Evolutionary conservation across 2,888 invertebrate species (phyloP).

Genomic region (Trichogramma evanescens): DNA sequence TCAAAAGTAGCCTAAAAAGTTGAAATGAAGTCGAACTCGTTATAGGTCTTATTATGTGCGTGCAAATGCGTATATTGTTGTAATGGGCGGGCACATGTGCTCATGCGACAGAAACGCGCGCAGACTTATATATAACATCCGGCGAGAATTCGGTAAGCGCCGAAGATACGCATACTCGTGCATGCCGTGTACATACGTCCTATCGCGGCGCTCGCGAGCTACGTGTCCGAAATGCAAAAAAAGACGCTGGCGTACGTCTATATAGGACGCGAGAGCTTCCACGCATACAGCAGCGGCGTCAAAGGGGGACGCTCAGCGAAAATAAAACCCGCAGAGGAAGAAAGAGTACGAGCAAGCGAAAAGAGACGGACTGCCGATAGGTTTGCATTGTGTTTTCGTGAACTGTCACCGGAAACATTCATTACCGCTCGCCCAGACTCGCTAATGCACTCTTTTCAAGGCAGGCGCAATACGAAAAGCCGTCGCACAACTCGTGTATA

Average conservation of each 20-base stretch:
- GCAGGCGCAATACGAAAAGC: too few relatives aligned
- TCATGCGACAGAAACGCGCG: not conserved
- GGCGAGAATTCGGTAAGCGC: slow-evolving; percentile 14
- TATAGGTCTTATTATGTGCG: too few relatives aligned
- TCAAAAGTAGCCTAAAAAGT: too few relatives aligned
- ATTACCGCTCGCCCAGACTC: slow-evolving; percentile 38
- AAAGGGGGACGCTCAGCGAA: slow-evolving; percentile 17
- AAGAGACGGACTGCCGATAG: slow-evolving; percentile 3
- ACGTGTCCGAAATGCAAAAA: not conserved
- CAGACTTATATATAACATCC: slow-evolving; percentile 7
- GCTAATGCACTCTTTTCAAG: slow-evolving; percentile 35
- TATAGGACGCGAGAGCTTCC: not conserved
- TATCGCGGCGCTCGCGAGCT: too few relatives aligned
- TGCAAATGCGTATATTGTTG: too few relatives aligned
- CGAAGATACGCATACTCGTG: slow-evolving; percentile 1
- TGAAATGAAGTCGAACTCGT: too few relatives aligned
- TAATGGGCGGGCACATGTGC: slow-evolving; percentile 1
- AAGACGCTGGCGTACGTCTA: not conserved
- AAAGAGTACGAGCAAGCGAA: too few relatives aligned
- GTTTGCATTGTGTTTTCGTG: slow-evolving; percentile 23
- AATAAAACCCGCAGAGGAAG: too few relatives aligned
- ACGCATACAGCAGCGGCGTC: slow-evolving; percentile 22
- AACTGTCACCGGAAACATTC: slow-evolving; percentile 45
- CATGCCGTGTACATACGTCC: too few relatives aligned
- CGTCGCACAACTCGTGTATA: too few relatives aligned